Evolutionary conservation across 2,797 vertebrate genomes (phyloP).

Genomic region (Erithacus rubecula): DNA sequence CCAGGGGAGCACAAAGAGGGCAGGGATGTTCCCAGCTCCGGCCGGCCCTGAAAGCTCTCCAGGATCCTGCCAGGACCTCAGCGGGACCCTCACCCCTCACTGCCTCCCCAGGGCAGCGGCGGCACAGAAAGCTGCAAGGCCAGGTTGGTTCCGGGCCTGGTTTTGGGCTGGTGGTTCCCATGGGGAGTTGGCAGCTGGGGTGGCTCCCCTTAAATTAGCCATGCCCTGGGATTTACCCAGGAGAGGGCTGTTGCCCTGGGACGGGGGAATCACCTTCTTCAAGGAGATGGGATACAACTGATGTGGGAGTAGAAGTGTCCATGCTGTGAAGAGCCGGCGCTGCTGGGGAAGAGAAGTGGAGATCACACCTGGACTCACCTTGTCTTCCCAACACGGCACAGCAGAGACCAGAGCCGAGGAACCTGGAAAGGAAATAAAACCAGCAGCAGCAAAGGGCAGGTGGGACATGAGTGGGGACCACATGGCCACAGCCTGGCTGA

Average conservation of each 20-base stretch:
- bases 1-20: slow-evolving; percentile 34
- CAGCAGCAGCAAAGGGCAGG: background rate
- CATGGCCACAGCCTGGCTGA: rapidly evolving
- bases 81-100: background rate
- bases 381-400: background rate
- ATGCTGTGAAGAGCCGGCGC: rapidly evolving
- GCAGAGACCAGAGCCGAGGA: background rate
- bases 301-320: background rate
- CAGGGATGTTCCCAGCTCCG: background rate
- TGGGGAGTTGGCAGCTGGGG: background rate
- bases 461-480: background rate
- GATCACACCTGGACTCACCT: background rate
- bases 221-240: background rate
- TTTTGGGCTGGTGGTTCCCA: background rate
- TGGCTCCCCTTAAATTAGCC: background rate
- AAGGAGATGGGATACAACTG: background rate
- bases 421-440: background rate
- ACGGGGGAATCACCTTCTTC: background rate
- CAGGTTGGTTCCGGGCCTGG: background rate
- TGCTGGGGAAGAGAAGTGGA: rapidly evolving
- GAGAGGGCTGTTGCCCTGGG: background rate
- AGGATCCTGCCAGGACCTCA: background rate
- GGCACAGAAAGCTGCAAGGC: background rate
- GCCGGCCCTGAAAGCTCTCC: rapidly evolving
- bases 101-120: rapidly evolving